phyloP scores from a whole-genome alignment of 2,888 invertebrate genomes.

The Molanna angustata region DNA sequence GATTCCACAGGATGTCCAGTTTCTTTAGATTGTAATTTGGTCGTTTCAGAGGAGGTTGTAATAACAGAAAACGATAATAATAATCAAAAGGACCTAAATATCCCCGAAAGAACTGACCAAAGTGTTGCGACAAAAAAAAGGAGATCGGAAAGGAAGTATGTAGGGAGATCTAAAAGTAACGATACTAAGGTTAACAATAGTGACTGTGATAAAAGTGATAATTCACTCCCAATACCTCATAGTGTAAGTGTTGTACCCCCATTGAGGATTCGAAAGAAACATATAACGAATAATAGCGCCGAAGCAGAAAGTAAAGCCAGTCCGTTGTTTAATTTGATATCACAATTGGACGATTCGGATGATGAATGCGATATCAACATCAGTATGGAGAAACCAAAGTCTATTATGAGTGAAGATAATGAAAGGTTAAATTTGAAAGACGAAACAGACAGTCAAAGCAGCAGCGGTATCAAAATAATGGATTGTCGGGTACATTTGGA shows the following conservation, averaged over 20 bases:
- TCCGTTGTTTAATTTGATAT: slow-evolving; percentile 26
- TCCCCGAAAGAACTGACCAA: background rate
- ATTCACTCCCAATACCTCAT: too few species aligned
- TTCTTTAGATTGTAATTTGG: slow-evolving; percentile 12
- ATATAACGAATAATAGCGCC: slow-evolving; percentile 4
- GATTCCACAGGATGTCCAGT: slow-evolving; percentile 16
- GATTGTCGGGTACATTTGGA: slow-evolving; percentile 24
- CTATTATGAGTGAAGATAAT: background rate
- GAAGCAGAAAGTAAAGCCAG: slow-evolving; percentile 12
- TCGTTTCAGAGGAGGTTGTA: slow-evolving; percentile 19
- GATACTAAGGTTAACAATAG: slow-evolving; percentile 7
- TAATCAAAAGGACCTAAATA: too few species aligned
- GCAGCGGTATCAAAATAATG: slow-evolving; percentile 13
- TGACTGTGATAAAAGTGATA: slow-evolving; percentile 25
- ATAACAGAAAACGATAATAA: slow-evolving; percentile 11
- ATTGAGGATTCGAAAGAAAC: slow-evolving; percentile 12
- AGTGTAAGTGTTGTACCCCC: slow-evolving; percentile 5
- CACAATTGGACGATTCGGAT: slow-evolving; percentile 20
- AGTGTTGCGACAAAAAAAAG: background rate
- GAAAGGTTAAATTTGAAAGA: background rate
- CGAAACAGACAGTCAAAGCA: too few species aligned
- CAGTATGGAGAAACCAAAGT: too few species aligned
- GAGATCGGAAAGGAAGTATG: background rate
- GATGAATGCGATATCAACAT: slow-evolving; percentile 21
- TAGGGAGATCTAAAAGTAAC: slow-evolving; percentile 3